phyloP scores from a whole-genome alignment of 2,797 vertebrate genomes.

The Diplodus puntazzo region DNA sequence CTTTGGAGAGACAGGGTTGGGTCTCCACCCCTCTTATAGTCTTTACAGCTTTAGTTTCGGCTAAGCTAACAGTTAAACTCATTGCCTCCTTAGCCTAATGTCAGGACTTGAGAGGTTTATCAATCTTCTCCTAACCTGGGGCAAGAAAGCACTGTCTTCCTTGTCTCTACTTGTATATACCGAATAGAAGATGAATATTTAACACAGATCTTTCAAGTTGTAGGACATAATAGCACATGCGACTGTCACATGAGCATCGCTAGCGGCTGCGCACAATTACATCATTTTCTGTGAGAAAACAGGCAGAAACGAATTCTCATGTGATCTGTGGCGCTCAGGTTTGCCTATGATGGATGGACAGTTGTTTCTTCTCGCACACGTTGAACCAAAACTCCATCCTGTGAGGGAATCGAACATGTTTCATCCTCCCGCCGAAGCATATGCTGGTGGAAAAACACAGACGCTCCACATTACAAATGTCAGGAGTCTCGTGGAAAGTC shows the following conservation, averaged over 20 bases:
- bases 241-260: background rate
- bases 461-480: slow-evolving; percentile 12
- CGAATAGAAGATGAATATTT: background rate
- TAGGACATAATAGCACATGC: background rate
- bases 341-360: background rate
- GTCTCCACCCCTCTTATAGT: background rate
- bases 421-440: slow-evolving; percentile 8
- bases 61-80: background rate
- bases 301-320: background rate
- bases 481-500: slow-evolving; percentile 17
- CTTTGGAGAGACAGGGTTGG: background rate
- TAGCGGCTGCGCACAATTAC: background rate
- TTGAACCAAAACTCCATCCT: background rate
- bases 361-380: background rate
- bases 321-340: background rate
- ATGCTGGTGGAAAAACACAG: slow-evolving; percentile 11
- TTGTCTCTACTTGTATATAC: background rate
- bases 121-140: background rate
- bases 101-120: background rate
- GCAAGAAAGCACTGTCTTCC: background rate
- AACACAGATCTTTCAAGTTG: background rate
- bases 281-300: background rate
- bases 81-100: no score
- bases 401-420: slow-evolving; percentile 5
- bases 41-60: background rate